These are phyloP conservation scores for Celastrina argiolus DNA, from an alignment of 2,888 invertebrate species.

Conservation along the genomic window DNA sequence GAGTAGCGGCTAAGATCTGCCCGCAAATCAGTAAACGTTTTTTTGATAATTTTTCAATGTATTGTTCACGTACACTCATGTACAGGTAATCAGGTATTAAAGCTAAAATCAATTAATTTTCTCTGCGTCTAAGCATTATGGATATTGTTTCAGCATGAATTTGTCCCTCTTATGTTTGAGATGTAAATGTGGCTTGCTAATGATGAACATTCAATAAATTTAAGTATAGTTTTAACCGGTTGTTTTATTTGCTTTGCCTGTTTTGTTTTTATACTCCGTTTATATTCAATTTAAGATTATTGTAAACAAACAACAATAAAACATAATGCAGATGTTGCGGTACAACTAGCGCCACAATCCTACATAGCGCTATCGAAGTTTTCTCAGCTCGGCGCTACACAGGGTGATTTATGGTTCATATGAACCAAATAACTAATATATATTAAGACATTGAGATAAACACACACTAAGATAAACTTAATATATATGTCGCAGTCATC, in stretches of 20 bases:
- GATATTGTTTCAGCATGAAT: constrained; percentile 68
- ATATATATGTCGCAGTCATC: no score
- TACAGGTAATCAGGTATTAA: constrained; percentile 73
- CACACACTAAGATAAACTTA: no score
- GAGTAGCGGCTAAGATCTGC: constrained; percentile 45
- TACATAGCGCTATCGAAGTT: no score
- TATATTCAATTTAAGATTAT: no score
- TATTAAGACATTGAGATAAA: no score
- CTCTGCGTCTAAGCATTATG: constrained; percentile 67
- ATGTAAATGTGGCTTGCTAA: constrained; percentile 68
- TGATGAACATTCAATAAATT: constrained; percentile 72
- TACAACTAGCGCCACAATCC: no score
- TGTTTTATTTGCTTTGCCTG: constrained; percentile 53
- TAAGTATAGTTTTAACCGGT: constrained; percentile 68
- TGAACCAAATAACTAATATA: no score
- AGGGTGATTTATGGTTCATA: no score
- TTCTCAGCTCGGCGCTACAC: no score
- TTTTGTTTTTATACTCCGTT: not conserved
- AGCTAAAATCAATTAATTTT: constrained; percentile 72
- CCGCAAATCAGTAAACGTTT: constrained; percentile 55
- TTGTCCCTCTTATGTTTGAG: constrained; percentile 69
- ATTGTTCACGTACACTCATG: constrained; percentile 64
- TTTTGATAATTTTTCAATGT: constrained; percentile 76
- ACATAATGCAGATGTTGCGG: no score
- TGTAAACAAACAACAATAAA: no score